Conservation (phyloP, 2,888 invertebrate species). For the Volucella zonaria region DNA sequence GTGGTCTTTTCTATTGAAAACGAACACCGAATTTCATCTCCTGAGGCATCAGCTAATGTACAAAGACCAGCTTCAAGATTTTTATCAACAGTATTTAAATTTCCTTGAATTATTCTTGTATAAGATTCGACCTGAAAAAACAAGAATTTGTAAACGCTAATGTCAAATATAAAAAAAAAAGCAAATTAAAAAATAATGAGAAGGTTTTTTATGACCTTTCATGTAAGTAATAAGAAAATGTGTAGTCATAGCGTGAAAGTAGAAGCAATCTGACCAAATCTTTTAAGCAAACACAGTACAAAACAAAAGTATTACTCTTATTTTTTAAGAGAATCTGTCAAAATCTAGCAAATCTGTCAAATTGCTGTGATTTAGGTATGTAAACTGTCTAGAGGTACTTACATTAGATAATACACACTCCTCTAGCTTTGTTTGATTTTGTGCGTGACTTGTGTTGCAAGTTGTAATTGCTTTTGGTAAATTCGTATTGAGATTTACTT, state of each 20-base stretch:
- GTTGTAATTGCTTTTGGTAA: slow-evolving; percentile 2
- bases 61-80: slow-evolving; percentile 29
- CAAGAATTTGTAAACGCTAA: not conserved
- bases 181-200: not conserved
- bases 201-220: no score
- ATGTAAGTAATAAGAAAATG: no score
- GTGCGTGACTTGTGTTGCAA: slow-evolving; percentile 12
- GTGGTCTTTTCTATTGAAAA: slow-evolving; percentile 3
- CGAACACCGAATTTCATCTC: slow-evolving; percentile 20
- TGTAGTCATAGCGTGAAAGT: no score
- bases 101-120: not conserved
- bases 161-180: not conserved
- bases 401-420: slow-evolving; percentile 16
- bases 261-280: no score
- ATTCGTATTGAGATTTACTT: not conserved
- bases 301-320: no score
- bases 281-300: no score
- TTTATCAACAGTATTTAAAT: slow-evolving; percentile 18
- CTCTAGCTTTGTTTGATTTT: slow-evolving; percentile 16
- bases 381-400: slow-evolving; percentile 1
- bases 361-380: not conserved
- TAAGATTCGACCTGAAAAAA: slow-evolving; percentile 6
- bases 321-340: no score
- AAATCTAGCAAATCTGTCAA: no score
- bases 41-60: slow-evolving; percentile 1